Evolutionary conservation across 2,888 invertebrate genomes (phyloP).

Genomic region (Tiphia femorata): DNA sequence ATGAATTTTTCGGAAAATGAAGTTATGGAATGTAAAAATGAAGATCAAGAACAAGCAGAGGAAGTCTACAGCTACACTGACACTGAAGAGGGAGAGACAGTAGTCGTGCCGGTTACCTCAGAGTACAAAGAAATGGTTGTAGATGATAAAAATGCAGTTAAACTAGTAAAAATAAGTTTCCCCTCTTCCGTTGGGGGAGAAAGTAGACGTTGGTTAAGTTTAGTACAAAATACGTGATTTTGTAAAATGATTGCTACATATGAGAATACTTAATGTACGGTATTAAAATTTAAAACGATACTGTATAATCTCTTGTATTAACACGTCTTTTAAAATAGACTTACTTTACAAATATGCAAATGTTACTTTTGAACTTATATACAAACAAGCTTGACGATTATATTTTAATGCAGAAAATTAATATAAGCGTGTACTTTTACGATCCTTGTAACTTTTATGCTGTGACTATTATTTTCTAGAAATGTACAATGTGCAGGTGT

Average conservation of each 20-base stretch:
- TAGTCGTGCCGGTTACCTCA: constrained; percentile 59
- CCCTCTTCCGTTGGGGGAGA: constrained; percentile 53
- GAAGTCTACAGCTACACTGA: constrained; percentile 60
- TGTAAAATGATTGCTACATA: constrained; percentile 5
- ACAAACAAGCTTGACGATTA: too few species aligned
- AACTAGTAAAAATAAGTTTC: constrained; percentile 63
- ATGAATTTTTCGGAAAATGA: constrained; percentile 51
- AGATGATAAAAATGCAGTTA: constrained; percentile 56
- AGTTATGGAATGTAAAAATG: constrained; percentile 56
- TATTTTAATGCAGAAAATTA: too few species aligned
- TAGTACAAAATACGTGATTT: constrained; percentile 59
- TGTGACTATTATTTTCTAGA: too few species aligned
- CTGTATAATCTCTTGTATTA: too few species aligned
- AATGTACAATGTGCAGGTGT: too few species aligned
- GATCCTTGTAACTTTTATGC: too few species aligned
- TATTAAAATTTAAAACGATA: too few species aligned
- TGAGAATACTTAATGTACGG: too few species aligned
- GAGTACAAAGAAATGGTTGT: constrained; percentile 57
- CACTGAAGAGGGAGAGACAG: constrained; percentile 56
- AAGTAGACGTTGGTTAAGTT: constrained; percentile 60
- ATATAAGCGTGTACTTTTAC: too few species aligned
- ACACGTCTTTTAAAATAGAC: too few species aligned
- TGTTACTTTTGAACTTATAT: too few species aligned
- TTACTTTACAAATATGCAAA: too few species aligned
- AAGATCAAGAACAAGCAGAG: constrained; percentile 50